A percentile compares a stretch with the other conserved stretches of the same genome.
Conservation (phyloP, 2,888 invertebrate species). For the Eupsilia transversa region DNA sequence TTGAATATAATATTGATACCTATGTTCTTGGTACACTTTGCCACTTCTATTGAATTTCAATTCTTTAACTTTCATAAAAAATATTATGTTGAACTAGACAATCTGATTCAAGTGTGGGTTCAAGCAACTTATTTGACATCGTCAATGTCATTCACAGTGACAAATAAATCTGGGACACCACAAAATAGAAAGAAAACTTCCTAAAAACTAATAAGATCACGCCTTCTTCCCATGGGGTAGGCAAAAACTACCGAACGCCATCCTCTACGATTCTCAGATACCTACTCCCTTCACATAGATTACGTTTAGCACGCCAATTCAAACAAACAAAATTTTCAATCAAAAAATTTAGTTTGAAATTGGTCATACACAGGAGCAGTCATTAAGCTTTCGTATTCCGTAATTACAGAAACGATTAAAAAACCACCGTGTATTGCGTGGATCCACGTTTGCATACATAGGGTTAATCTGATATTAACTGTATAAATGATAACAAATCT, state of each 20-base stretch:
- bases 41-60: conserved; percentile 6
- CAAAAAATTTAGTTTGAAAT: not conserved
- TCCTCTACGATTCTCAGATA: too few relatives aligned
- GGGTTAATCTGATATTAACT: too few relatives aligned
- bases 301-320: not conserved
- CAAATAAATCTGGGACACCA: not conserved
- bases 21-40: not conserved
- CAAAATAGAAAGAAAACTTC: not conserved
- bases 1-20: conserved; percentile 38
- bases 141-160: not conserved
- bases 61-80: not conserved
- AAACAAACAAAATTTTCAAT: too few relatives aligned
- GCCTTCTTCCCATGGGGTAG: not conserved
- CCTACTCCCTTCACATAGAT: not conserved
- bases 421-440: too few relatives aligned
- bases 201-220: not conserved
- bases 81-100: conserved; percentile 8
- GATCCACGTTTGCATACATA: too few relatives aligned
- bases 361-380: not conserved
- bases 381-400: too few relatives aligned
- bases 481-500: too few relatives aligned
- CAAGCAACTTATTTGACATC: not conserved
- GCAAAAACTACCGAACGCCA: not conserved
- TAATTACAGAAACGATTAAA: too few relatives aligned
- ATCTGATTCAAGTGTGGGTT: not conserved